These are phyloP conservation scores for Mormyrus lacerda DNA, from an alignment of 2,113 vertebrate species.

Conservation along the genomic window DNA sequence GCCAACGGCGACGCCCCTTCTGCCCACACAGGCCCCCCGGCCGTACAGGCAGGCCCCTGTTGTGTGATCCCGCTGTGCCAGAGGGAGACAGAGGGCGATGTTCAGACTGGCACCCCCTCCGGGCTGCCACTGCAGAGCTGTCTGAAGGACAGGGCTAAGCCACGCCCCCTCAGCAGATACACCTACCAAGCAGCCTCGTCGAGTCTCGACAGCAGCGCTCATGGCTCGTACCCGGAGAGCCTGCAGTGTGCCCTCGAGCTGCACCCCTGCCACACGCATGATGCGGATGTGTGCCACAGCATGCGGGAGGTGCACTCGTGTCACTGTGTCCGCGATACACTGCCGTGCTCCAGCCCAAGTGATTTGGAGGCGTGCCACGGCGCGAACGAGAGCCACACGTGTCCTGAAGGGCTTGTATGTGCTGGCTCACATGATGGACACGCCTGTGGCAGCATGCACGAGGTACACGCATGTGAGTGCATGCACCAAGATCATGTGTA, in stretches of 20 bases:
- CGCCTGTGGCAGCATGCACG: constrained; percentile 55
- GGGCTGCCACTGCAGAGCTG: constrained; percentile 71
- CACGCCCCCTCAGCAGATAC: constrained; percentile 60
- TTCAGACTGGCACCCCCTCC: constrained; percentile 61
- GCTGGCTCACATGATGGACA: constrained; percentile 30
- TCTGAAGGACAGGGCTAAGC: constrained; percentile 65
- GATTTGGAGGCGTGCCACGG: constrained; percentile 33
- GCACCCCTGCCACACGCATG: constrained; percentile 46
- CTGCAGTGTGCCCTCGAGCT: constrained; percentile 64
- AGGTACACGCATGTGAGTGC: constrained; percentile 59
- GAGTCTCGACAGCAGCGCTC: constrained; percentile 66
- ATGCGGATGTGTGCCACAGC: constrained; percentile 38
- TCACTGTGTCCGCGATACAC: constrained; percentile 34
- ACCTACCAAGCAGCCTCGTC: constrained; percentile 79
- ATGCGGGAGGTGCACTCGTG: constrained; percentile 34
- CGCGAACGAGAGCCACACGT: constrained; percentile 54
- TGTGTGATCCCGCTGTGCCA: constrained; percentile 74
- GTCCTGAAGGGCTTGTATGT: constrained; percentile 25
- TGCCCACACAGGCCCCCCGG: constrained; percentile 26
- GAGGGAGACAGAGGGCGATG: constrained; percentile 61
- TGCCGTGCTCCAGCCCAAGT: constrained; percentile 38
- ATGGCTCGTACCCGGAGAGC: constrained; percentile 73
- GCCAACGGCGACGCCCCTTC: constrained; percentile 57
- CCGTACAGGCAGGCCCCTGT: constrained; percentile 68
- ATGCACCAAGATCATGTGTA: constrained; percentile 31